These are phyloP conservation scores for Natrix natrix DNA, from an alignment of 2,797 vertebrate genomes.

Conservation along the genomic window DNA sequence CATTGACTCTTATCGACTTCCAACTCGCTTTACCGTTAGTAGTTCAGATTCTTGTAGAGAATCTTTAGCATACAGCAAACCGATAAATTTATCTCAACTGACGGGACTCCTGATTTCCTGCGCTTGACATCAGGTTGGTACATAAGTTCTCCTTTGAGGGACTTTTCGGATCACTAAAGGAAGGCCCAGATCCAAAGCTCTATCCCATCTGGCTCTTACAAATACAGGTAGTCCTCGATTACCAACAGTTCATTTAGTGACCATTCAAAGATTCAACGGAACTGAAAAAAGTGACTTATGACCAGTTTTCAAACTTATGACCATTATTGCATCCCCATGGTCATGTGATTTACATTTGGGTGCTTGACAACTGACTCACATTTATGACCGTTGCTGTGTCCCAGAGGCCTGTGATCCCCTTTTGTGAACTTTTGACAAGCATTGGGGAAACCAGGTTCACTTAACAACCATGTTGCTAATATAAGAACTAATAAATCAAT, in stretches of 20 bases:
- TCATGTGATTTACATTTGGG: neutral
- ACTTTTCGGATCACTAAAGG: neutral
- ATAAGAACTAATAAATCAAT: neutral
- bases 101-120: neutral
- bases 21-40: neutral
- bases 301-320: neutral
- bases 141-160: neutral
- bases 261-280: too few species aligned
- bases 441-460: neutral
- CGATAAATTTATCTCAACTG: neutral
- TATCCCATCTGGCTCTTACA: neutral
- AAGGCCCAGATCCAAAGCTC: neutral
- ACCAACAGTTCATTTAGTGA: neutral
- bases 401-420: too few species aligned
- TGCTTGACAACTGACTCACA: neutral
- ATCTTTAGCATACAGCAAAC: neutral
- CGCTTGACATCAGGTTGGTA: neutral
- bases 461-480: neutral
- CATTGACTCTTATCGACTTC: neutral
- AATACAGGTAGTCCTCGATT: neutral
- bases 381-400: neutral
- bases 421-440: neutral
- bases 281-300: too few species aligned
- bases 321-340: neutral
- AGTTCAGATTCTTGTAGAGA: neutral